Base-by-base conservation (phyloP, 2,113 vertebrate species). In the Danionella cerebrum region DNA sequence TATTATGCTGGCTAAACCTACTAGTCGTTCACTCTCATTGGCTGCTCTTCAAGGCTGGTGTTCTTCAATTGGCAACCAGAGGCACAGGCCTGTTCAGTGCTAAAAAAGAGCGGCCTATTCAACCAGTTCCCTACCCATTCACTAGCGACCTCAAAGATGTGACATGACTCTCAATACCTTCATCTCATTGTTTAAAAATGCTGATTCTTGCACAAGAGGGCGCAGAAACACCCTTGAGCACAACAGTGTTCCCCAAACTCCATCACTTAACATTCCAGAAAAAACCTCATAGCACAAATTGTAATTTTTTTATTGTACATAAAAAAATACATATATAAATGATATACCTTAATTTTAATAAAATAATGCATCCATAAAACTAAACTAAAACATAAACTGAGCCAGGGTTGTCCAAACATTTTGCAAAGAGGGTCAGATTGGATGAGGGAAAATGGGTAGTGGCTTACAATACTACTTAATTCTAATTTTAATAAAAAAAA, bases 131-230 rank as follows among this genome's bases (percentile, higher is more conserved):
- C 50, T 64, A 78, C 77, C 74, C 77, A 75, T 66, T 72, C 66
- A 74, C 21, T 19, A 12, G 41, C 13, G 38, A 21, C 25, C 64
- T 82, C 80, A 83, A 38, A 53, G 84, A 84, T 86, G 86, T 87
- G 86, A 87, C 81, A 69, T 41, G 82, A 84, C 74, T 89, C 51
- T 78, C 75, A 87, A 88, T 76, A 68, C 79, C 78, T 57, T 51
- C 72, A 54, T 45, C 76, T 77, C 77, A 82, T 82, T 84, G 78
- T 84, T 81, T 54, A 10, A 16, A 51, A 65, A 82, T 77, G 81
- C 78, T 81, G 82, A 84, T 82, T 79, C 78, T 74, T 70, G 72
- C 68, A 79, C 74, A 79, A 80, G 70, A 69, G 76, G 62, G 76
- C 71, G 74, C 72, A 79, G 77, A 84, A 29, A 22, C 57, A 67